Percentiles rank a stretch among this genome's conserved stretches.
Conservation (phyloP, 2,888 invertebrate genomes). For the Chloromyia formosa region DNA sequence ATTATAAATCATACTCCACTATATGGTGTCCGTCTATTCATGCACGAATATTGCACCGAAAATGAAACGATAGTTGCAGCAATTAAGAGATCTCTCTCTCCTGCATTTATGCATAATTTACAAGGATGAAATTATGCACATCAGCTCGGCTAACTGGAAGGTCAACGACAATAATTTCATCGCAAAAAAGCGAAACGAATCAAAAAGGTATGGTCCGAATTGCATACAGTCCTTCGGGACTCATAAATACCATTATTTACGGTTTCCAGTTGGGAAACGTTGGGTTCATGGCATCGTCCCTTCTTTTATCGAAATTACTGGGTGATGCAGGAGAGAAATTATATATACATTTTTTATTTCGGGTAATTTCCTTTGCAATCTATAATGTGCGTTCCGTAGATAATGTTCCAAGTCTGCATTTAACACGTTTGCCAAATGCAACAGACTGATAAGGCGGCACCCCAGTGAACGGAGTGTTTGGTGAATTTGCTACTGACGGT, state of each 20-base stretch:
- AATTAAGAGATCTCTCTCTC: constrained; percentile 37
- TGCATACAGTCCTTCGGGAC: constrained; percentile 33
- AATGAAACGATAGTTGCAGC: constrained; percentile 26
- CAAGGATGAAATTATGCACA: constrained; percentile 14
- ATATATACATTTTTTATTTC: constrained; percentile 11
- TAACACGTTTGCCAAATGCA: constrained; percentile 7
- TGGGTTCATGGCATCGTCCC: constrained; percentile 6
- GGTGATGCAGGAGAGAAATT: background rate
- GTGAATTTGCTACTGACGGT: background rate
- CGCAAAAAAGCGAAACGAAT: constrained; percentile 34
- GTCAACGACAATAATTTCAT: constrained; percentile 32
- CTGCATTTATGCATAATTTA: constrained; percentile 27
- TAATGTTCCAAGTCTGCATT: constrained; percentile 9
- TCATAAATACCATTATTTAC: constrained; percentile 37
- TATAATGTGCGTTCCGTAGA: constrained; percentile 31
- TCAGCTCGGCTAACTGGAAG: constrained; percentile 12
- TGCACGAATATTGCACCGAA: background rate
- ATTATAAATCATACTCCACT: background rate
- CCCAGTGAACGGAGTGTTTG: background rate
- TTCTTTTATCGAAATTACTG: constrained; percentile 19
- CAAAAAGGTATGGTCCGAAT: constrained; percentile 24
- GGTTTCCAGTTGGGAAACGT: constrained; percentile 25
- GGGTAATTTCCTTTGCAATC: constrained; percentile 18
- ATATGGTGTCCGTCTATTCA: background rate
- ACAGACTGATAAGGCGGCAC: constrained; percentile 17